Base-by-base conservation (phyloP, 2,113 vertebrate species). In the Nansenia antarctica region DNA sequence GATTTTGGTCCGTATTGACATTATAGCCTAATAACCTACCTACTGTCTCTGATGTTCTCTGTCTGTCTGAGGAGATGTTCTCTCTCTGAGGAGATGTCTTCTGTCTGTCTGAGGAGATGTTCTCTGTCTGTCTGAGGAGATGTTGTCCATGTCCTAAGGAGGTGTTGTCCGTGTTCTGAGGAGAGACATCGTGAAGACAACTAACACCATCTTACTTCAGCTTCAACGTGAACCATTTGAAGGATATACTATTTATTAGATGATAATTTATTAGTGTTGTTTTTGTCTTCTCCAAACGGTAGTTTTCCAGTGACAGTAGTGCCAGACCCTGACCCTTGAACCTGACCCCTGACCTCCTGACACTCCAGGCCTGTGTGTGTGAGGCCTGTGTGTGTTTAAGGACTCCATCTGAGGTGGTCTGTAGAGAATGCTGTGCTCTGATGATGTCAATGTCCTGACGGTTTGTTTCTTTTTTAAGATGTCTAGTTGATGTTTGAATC, bases 211-310 rank as follows among this genome's bases (percentile, higher is more conserved):
- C 65, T 52, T 49, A 66, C 64, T 67, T 72, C 30, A 70, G 58
- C 73, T 75, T 67, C 5, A 29, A 59, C 61, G 67, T 55, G 35
- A 45, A 70, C 59, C 64, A 69, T 66, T n/a, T 65, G 73, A 75
- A 70, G 39, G 24, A 58, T 73, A 12, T 54, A 32, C 73, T 73
- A 79, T 70, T 67, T 79, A 77, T 67, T 32, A 78, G 61, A 74
- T 12, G 9, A 1, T 80, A 45, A 64, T 66, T 76, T 76, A 70
- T 76, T 76, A 71, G 68, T 76, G 58, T 82, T 81, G 24, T 64
- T 74, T 76, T 55, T 69, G 69, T 68, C 66, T 11, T 27, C 58
- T 35, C 32, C 58, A 34, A 32, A 26, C 70, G 69, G 55, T 83
- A 81, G 78, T 62, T 68, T 76, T n/a, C n/a, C n/a, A n/a, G n/a